Evolutionary conservation across 2,888 invertebrate species (phyloP).

Genomic region (Liposcelis brunnea): DNA sequence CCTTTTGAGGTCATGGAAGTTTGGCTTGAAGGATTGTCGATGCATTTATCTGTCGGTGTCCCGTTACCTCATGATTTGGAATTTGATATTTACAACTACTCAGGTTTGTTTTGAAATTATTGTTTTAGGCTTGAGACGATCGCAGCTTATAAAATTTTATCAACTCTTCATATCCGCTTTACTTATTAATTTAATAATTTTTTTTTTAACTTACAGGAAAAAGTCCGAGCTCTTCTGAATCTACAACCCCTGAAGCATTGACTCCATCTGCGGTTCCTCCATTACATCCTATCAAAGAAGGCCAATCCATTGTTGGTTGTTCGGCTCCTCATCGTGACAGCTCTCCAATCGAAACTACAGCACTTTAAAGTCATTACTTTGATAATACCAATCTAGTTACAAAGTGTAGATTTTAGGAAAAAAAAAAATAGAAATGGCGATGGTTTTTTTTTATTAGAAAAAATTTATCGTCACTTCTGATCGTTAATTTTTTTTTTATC

Average conservation of each 20-base stretch:
- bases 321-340: conserved; percentile 5
- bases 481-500: too few species aligned
- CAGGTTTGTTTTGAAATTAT: conserved; percentile 16
- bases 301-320: conserved; percentile 20
- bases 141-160: background rate
- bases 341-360: conserved; percentile 21
- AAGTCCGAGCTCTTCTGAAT: conserved; percentile 40
- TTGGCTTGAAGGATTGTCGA: conserved; percentile 68
- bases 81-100: conserved; percentile 56
- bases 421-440: too few species aligned
- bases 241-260: conserved; percentile 38
- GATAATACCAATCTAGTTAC: too few species aligned
- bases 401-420: too few species aligned
- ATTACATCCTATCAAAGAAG: conserved; percentile 36
- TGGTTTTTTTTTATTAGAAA: too few species aligned
- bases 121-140: background rate
- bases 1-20: conserved; percentile 76
- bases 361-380: conserved; percentile 4
- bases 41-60: conserved; percentile 47
- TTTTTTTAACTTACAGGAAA: conserved; percentile 25
- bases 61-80: conserved; percentile 47
- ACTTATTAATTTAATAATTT: background rate
- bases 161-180: background rate
- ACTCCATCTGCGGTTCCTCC: conserved; percentile 26
- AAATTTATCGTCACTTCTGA: too few species aligned